Percentiles rank a stretch among this genome's conserved stretches.
phyloP scores from a whole-genome alignment of 2,797 vertebrate species.

The Bovichtus diacanthus region DNA sequence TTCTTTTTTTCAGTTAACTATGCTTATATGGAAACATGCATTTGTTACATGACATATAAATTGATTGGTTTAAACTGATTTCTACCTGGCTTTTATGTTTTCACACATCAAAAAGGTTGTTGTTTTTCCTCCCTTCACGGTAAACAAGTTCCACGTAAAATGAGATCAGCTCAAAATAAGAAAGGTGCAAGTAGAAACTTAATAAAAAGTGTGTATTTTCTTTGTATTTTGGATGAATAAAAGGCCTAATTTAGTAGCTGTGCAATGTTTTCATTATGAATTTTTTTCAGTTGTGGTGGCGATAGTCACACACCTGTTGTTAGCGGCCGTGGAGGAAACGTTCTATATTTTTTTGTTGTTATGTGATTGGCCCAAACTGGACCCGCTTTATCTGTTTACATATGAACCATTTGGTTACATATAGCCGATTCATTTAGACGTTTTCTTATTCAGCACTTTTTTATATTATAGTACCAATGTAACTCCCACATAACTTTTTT shows the following conservation, averaged over 20 bases:
- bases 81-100: background rate
- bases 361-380: no score
- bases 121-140: background rate
- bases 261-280: background rate
- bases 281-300: background rate
- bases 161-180: background rate
- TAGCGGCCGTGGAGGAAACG: no score
- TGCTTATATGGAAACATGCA: background rate
- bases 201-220: no score
- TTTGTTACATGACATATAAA: background rate
- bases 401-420: background rate
- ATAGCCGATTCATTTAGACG: background rate
- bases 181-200: background rate
- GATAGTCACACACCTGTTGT: background rate
- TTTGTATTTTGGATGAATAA: background rate
- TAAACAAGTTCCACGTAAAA: no score
- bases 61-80: background rate
- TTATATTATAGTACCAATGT: background rate
- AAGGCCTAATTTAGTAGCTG: background rate
- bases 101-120: background rate
- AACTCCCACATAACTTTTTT: background rate
- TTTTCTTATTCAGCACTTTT: background rate
- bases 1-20: background rate
- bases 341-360: no score
- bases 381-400: background rate